Evolutionary conservation across 2,888 invertebrate species (phyloP).

Genomic region (Drosophila nr. perissopoda): DNA sequence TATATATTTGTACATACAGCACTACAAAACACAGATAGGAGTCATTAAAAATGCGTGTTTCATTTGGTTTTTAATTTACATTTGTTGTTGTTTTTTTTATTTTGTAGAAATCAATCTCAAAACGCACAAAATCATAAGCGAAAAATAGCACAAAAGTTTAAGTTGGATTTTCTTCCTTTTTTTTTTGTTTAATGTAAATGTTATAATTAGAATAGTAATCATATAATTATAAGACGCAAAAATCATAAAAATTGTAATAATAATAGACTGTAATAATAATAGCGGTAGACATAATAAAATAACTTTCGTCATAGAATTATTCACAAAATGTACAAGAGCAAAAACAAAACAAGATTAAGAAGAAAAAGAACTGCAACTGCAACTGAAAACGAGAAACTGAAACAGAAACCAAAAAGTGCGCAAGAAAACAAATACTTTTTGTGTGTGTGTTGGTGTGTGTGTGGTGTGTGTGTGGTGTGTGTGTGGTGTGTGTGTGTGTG

Average conservation of each 20-base stretch:
- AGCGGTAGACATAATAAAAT: slow-evolving; percentile 28
- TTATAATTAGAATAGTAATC: slow-evolving; percentile 32
- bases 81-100: slow-evolving; percentile 55
- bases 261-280: slow-evolving; percentile 22
- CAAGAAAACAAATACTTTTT: slow-evolving; percentile 59
- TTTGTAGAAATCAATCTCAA: slow-evolving; percentile 73
- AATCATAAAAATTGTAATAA: slow-evolving; percentile 25
- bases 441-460: slow-evolving; percentile 30
- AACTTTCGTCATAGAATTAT: slow-evolving; percentile 23
- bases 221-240: slow-evolving; percentile 23
- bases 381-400: slow-evolving; percentile 28
- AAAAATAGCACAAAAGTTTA: slow-evolving; percentile 58
- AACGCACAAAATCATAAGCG: slow-evolving; percentile 75
- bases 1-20: slow-evolving; percentile 7
- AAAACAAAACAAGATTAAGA: slow-evolving; percentile 4
- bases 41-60: slow-evolving; percentile 65
- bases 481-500: slow-evolving; percentile 14
- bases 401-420: slow-evolving; percentile 52
- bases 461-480: slow-evolving; percentile 12
- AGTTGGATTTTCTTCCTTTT: background rate
- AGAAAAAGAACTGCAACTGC: slow-evolving; percentile 13
- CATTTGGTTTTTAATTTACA: slow-evolving; percentile 56
- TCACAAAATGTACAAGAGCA: slow-evolving; percentile 42
- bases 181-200: slow-evolving; percentile 38
- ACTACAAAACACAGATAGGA: slow-evolving; percentile 22